Conservation (phyloP, 2,113 vertebrate species). For the Mirounga angustirostris region DNA sequence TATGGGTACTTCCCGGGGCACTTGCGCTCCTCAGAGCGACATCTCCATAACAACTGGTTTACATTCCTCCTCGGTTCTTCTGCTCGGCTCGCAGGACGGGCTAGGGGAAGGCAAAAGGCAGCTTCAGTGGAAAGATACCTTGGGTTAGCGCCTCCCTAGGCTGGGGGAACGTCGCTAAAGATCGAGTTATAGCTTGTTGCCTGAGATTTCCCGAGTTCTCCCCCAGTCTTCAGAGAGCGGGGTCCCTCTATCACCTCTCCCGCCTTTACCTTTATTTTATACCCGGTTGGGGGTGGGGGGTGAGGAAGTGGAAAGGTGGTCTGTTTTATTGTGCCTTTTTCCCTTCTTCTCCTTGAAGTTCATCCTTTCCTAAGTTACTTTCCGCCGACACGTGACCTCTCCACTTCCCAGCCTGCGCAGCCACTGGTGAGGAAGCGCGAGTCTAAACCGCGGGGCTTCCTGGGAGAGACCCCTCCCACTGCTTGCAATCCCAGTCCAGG, state of each 20-base stretch:
- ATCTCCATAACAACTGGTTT: conserved; percentile 81
- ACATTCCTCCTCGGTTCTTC: neutral
- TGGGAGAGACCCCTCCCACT: conserved; percentile 55
- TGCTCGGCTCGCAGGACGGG: neutral
- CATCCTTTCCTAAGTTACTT: conserved; percentile 76
- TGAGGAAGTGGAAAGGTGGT: neutral
- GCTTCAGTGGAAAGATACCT: conserved; percentile 66
- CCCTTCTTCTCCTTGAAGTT: conserved; percentile 53
- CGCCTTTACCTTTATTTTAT: neutral
- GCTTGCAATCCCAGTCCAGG: neutral
- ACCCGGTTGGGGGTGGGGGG: neutral
- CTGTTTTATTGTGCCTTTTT: neutral
- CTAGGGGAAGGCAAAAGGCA: conserved; percentile 15
- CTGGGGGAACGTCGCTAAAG: neutral
- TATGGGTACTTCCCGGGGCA: conserved; percentile 68
- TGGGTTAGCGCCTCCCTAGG: conserved; percentile 52
- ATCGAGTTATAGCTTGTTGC: neutral
- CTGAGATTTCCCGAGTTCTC: conserved; percentile 61
- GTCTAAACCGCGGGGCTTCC: conserved; percentile 63
- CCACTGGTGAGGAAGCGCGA: conserved; percentile 54
- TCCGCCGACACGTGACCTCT: conserved; percentile 77
- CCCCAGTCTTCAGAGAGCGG: neutral
- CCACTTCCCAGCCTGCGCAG: conserved; percentile 63
- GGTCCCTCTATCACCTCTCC: neutral
- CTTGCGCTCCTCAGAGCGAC: conserved; percentile 43